A percentile compares a stretch with the other conserved stretches of the same genome.
Conservation (phyloP, 2,888 invertebrate genomes). For the Trissoscelio sp. region DNA sequence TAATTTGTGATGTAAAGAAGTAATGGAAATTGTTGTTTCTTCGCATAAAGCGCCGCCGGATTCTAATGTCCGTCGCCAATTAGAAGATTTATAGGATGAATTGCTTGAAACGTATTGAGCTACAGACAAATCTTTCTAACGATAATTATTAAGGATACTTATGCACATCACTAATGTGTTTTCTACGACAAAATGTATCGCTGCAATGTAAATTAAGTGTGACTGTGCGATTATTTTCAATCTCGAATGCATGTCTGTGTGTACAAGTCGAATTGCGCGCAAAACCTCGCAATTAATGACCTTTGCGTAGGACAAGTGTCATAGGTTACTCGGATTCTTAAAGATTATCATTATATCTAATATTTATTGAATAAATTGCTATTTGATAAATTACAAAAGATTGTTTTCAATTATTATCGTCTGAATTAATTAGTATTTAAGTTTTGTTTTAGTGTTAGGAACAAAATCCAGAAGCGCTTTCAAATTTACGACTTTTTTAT, state of each 20-base stretch:
- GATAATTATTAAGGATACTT: slow-evolving; percentile 23
- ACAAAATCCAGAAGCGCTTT: no score
- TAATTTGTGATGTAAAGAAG: slow-evolving; percentile 13
- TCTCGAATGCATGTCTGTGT: slow-evolving; percentile 23
- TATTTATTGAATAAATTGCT: slow-evolving; percentile 66
- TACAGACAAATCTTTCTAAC: slow-evolving; percentile 22
- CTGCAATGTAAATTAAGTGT: slow-evolving; percentile 49
- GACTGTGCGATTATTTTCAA: slow-evolving; percentile 30
- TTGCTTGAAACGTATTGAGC: slow-evolving; percentile 33
- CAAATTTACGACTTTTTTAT: no score
- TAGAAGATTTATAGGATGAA: slow-evolving; percentile 22
- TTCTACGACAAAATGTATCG: slow-evolving; percentile 29
- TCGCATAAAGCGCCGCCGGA: slow-evolving; percentile 39
- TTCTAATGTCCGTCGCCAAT: slow-evolving; percentile 43
- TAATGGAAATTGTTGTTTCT: slow-evolving; percentile 6
- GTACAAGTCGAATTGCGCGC: slow-evolving; percentile 36
- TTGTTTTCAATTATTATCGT: no score
- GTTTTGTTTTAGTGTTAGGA: no score
- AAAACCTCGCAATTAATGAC: slow-evolving; percentile 60
- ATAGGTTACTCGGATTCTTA: slow-evolving; percentile 52
- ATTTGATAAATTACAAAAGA: slow-evolving; percentile 58
- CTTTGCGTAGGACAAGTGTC: slow-evolving; percentile 62
- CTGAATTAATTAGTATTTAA: no score
- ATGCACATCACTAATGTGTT: slow-evolving; percentile 50
- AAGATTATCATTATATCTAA: slow-evolving; percentile 43